Base-by-base conservation (phyloP, 2,797 vertebrate genomes). In the Pipistrellus pipistrellus region DNA sequence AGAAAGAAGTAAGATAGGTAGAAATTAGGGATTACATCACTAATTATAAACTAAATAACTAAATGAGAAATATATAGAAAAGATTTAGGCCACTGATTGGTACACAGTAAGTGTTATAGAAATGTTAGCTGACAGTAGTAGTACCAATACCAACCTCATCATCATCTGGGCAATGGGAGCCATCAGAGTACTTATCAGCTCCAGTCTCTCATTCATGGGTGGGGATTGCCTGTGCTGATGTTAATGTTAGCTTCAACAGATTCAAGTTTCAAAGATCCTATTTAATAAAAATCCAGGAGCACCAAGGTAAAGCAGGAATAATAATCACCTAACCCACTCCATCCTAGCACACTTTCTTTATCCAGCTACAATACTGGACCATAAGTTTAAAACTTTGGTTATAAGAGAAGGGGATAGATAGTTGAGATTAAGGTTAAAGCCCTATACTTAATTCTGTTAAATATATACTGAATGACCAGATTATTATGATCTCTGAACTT, bases 11-110 rank as follows among this genome's bases (percentile, higher is more conserved):
- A 82, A 72, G 1, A 64, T 15, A 72, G 48, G 17, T 27, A 85
- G 30, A 71, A 82, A 85, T 55, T 57, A 30, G 44, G 13, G 15
- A 57, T n/a, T 53, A 48, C 35, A 41, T 53, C 23, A 73, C 82
- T 86, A 32, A 62, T 71, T 92, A 80, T 71, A 57, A 92, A 66
- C 53, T 48, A 73, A 51, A 44, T 66, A 59, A 82, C 30, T 86
- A 78, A 48, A 73, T 53, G 8, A 73, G 11, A 75, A 48, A 59
- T 72, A 30, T 46, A n/a, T 6, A 82, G n/a, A 51, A 75, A 88
- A 76, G 30, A 66, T 21, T 89, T 91, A 88, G 32, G 66, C 48
- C 53, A 62, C 55, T 75, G 27, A 41, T 46, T 73, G 71, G 41
- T 64, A 23, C 62, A 44, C 4, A 62, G 15, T n/a, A 53, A 80